phyloP scores from a whole-genome alignment of 2,797 vertebrate species.

The Hypotaenidia okinawae region DNA sequence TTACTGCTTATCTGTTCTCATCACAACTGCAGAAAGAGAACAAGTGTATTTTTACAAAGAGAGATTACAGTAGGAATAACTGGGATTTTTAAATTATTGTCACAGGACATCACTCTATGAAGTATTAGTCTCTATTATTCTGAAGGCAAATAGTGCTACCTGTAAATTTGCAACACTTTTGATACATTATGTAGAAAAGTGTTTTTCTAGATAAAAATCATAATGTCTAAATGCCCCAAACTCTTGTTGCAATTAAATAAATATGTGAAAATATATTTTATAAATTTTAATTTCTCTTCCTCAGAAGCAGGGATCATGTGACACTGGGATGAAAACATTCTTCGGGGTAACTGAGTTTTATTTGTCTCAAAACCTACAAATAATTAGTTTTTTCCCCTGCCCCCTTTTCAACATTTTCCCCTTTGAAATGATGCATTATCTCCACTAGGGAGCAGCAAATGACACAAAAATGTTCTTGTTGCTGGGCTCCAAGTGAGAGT shows the following conservation, averaged over 20 bases:
- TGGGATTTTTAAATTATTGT: neutral
- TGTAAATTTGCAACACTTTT: neutral
- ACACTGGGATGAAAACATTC: neutral
- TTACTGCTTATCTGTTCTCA: neutral
- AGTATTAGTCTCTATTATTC: neutral
- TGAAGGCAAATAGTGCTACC: neutral
- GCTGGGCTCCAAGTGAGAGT: neutral
- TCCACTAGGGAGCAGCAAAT: slow-evolving; percentile 74
- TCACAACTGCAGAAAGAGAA: neutral
- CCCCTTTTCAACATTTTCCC: neutral
- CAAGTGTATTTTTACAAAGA: neutral
- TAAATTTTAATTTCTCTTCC: neutral
- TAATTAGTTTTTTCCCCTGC: too few species aligned
- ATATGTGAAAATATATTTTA: neutral
- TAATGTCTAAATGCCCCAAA: neutral
- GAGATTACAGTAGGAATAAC: neutral
- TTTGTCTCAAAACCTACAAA: neutral
- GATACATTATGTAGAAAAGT: neutral
- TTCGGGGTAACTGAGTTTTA: neutral
- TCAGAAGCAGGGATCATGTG: neutral
- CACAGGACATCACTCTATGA: neutral
- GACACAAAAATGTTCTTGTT: slow-evolving; percentile 24
- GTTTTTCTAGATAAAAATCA: neutral
- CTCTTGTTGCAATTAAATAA: neutral
- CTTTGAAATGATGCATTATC: neutral